Evolutionary conservation across 2,797 vertebrate species (phyloP), one percentile per base, ranked within the genome.

Genomic region (Acestrorhynchus altus): DNA sequence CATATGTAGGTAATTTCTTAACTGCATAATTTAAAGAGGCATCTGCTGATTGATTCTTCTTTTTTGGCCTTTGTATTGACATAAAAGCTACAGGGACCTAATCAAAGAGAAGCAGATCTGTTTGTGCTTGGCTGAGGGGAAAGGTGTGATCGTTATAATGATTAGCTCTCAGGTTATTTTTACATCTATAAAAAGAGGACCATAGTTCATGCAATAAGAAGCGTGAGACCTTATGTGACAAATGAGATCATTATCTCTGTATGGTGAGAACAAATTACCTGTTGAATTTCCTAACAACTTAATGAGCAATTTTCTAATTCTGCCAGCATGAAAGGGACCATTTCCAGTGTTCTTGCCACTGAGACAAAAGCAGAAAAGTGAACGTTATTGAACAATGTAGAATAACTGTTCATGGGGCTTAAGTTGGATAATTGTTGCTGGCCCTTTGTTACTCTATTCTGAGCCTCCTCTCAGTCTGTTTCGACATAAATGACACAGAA

Each of bases 201-300:
- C 81, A 71, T 76, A 16, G 79, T 73, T 87, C 82, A 83, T 70
- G 80, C 86, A 85, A 87, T 88, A 87, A 89, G 81, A 90, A 80
- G 72, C 80, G 74, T 77, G 82, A 77, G 61, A 66, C 81, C 82
- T 73, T 77, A 24, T 77, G 78, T 86, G 86, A 90, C 81, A 86
- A 86, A 88, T 87, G 82, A 87, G 86, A 79, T 83, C 79, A 88
- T 90, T 87, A 88, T 88, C 87, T 90, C 87, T 80, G 78, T 44
- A 26, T 77, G 81, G 80, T 85, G 70, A 49, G 82, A 83, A 86
- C 83, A 71, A 88, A 84, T 84, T 79, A 69, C 81, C 83, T 80
- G 79, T 68, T 78, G 82, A 78, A 80, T 79, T 83, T 63, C 77
- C 78, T 83, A 85, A 86, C 73, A 80, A 80, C 78, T 77, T 85